Evolutionary conservation across 2,888 invertebrate species (phyloP).

Genomic region (Melitaea athalia): DNA sequence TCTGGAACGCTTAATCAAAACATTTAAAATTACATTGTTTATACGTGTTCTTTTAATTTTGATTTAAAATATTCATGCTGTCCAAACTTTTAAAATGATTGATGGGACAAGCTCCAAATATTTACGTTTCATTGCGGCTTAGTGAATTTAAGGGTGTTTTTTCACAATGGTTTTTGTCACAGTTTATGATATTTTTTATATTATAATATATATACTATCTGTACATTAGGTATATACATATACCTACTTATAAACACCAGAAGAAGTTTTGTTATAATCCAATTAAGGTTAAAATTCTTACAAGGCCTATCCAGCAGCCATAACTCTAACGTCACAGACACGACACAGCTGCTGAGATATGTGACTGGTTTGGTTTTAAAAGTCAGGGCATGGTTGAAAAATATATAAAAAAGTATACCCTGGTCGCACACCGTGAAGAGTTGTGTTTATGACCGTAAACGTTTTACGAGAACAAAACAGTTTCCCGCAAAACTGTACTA

Average conservation of each 20-base stretch:
- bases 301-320: slow-evolving; percentile 8
- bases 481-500: slow-evolving; percentile 43
- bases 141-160: no score
- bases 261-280: background rate
- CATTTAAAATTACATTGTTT: no score
- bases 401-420: slow-evolving; percentile 7
- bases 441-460: slow-evolving; percentile 44
- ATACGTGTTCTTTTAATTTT: no score
- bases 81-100: no score
- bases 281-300: background rate
- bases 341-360: slow-evolving; percentile 63
- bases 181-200: no score
- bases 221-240: background rate
- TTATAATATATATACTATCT: no score
- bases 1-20: no score
- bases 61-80: no score
- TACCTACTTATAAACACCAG: no score
- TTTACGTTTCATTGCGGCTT: no score
- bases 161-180: no score
- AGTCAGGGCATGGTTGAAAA: slow-evolving; percentile 47
- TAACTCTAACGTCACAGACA: slow-evolving; percentile 44
- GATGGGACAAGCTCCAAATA: no score
- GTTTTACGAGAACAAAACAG: slow-evolving; percentile 44
- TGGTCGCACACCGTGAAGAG: slow-evolving; percentile 13
- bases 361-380: slow-evolving; percentile 55